Evolutionary conservation across 1,140 invertebrate genomes (phyloP).

Genomic region (Magallana angulata): DNA sequence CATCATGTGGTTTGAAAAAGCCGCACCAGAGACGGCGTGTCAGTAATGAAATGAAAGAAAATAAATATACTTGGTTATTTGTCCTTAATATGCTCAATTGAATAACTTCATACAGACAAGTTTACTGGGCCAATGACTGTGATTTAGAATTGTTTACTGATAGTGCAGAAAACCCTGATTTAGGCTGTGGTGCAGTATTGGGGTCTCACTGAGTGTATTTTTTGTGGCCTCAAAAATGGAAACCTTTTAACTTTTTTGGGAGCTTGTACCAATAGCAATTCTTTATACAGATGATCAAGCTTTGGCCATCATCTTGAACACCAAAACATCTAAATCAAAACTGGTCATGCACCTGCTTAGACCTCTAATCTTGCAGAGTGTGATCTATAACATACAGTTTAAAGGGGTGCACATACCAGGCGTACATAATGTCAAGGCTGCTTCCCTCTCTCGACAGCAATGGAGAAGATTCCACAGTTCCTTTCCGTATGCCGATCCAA

Average conservation of each 20-base stretch:
- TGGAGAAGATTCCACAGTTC: constrained; percentile 20
- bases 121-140: constrained; percentile 1
- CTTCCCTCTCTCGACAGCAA: constrained; percentile 56
- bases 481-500: constrained; percentile 3
- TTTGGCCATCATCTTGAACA: constrained; percentile 51
- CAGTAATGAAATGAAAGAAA: neutral
- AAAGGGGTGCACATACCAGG: constrained; percentile 43
- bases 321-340: constrained; percentile 48
- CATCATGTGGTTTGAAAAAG: no score
- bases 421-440: constrained; percentile 43
- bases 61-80: constrained; percentile 38
- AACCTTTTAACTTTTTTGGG: constrained; percentile 22
- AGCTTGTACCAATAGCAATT: constrained; percentile 54
- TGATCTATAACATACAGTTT: constrained; percentile 52
- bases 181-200: no score
- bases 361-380: constrained; percentile 38
- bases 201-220: no score
- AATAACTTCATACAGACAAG: neutral
- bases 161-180: neutral
- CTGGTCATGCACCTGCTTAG: constrained; percentile 47
- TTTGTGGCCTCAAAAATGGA: neutral
- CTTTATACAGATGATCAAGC: constrained; percentile 45
- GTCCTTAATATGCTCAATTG: constrained; percentile 52
- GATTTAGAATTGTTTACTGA: constrained; percentile 23
- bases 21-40: constrained; percentile 11